Base-by-base conservation (phyloP, 2,888 invertebrate species). In the Cantharis nigra region DNA sequence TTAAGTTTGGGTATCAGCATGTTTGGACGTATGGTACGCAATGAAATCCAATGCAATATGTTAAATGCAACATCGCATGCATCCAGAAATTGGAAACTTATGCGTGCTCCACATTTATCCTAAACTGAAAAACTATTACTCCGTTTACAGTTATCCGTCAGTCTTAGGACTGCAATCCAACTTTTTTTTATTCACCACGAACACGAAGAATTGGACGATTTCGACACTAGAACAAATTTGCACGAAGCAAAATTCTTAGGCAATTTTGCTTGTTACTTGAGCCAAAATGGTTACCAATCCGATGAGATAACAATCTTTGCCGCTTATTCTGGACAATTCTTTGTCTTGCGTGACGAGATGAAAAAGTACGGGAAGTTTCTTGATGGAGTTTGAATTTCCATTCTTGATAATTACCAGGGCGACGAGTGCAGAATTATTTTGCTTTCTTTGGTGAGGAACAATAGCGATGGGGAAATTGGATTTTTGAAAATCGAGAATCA, bases 401-500 rank as follows among this genome's bases (percentile, higher is more conserved):
- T 92, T 0, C 93, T 96, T 0, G 96, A 96, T 86, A 95, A 94
- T 85, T 96, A 92, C 83, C 96, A 96, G 89, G 96, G 96, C 0
- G 93, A 95, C 84, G 95, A 95, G 89, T 93, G 91, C 84, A 92
- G 92, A 85, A 94, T 96, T 83, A 92, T 96, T 71, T 90, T 96
- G 80, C 87, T 96, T 78, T 95, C 96, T 0, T 87, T 96, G n/a
- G 96, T 96, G 0, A 91, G 96, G 84, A 95, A 93, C 85, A 95
- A 95, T 88, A 86, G 87, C 69, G 90, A 91, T 13, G 90, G 90
- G 70, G 91, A 90, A 76, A 93, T 95, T 80, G 95, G 95, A 0
- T 96, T 95, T 86, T 88, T 96, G 9, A 87, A 89, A 4, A 91
- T 91, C 20, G 90, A 91, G 33, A 95, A 95, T 86, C 91, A 95